Evolutionary conservation across 2,113 vertebrate species (phyloP).

Genomic region (Apteryx owenii): DNA sequence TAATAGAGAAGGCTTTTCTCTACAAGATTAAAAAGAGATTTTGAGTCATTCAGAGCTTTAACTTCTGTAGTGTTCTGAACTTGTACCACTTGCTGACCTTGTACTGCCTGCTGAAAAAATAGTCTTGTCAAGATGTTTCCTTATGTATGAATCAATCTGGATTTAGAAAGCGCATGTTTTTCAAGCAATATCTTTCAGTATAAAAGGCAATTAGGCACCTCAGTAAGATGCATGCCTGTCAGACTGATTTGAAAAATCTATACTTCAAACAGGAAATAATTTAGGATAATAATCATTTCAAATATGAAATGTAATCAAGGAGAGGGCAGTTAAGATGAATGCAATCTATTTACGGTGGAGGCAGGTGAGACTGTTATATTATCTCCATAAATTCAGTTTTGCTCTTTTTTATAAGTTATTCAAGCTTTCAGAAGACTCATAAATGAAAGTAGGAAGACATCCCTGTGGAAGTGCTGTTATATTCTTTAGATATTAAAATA

Average conservation of each 20-base stretch:
- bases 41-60: neutral
- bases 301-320: slow-evolving; percentile 22
- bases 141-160: neutral
- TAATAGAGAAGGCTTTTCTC: neutral
- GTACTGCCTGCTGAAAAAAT: neutral
- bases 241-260: slow-evolving; percentile 21
- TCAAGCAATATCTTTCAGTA: neutral
- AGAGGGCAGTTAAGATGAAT: slow-evolving; percentile 14
- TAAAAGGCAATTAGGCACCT: neutral
- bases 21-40: neutral
- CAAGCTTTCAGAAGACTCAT: neutral
- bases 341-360: neutral
- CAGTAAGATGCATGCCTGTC: neutral
- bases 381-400: slow-evolving; percentile 20
- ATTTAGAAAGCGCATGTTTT: neutral
- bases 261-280: slow-evolving; percentile 46
- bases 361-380: slow-evolving; percentile 18
- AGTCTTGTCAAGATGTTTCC: neutral
- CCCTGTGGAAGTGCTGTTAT: accelerated
- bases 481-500: neutral
- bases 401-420: neutral
- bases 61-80: neutral
- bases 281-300: slow-evolving; percentile 34
- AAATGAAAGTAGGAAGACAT: neutral
- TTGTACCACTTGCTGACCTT: neutral